Percentiles rank a stretch among this genome's conserved stretches.
Evolutionary conservation across 1,140 invertebrate species (phyloP).

Genomic region (Diuraphis noxia): DNA sequence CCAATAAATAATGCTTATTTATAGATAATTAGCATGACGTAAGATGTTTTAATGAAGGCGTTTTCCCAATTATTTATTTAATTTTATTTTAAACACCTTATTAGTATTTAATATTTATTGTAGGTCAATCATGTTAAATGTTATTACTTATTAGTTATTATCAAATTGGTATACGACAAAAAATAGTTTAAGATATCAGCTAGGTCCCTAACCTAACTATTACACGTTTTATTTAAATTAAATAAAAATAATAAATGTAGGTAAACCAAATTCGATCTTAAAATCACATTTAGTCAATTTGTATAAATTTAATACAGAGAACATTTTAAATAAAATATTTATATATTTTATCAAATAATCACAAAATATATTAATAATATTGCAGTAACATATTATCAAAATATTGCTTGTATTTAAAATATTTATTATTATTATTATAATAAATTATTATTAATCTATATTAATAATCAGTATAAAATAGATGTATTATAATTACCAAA

Average conservation of each 20-base stretch:
- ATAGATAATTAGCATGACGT: not conserved
- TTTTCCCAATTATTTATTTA: not conserved
- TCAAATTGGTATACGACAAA: not conserved
- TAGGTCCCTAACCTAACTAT: too few species aligned
- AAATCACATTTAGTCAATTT: not conserved
- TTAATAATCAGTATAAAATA: not conserved
- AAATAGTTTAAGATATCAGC: not conserved
- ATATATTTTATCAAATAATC: too few species aligned
- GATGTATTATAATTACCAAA: not conserved
- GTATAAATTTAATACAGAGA: not conserved
- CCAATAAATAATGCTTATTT: not conserved
- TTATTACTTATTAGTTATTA: not conserved
- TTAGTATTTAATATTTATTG: conserved; percentile 10
- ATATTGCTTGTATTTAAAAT: too few species aligned
- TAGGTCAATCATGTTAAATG: not conserved
- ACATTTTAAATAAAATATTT: not conserved
- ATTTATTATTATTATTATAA: too few species aligned
- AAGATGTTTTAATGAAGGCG: not conserved
- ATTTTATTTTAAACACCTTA: not conserved
- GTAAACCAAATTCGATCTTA: not conserved
- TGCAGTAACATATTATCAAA: too few species aligned
- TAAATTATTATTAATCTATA: too few species aligned
- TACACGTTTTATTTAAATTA: not conserved
- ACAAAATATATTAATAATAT: too few species aligned
- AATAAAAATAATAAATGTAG: not conserved